Conservation (phyloP, 2,797 vertebrate genomes). For the Meda fulgida region DNA sequence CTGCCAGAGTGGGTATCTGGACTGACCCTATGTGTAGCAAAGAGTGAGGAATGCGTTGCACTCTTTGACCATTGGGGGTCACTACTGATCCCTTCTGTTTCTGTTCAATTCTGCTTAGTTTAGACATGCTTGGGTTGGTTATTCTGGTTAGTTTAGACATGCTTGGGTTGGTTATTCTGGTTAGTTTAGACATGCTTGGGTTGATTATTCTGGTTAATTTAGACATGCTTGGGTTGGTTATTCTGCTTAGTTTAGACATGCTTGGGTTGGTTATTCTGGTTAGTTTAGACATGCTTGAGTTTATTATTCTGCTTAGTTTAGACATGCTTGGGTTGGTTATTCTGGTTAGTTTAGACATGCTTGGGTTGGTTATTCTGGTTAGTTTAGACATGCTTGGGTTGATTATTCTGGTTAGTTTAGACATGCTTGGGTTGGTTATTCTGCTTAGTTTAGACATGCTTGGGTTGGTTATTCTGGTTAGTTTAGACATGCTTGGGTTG, state of each 20-base stretch:
- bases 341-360: not conserved
- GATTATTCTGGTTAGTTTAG: not conserved
- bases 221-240: not conserved
- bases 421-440: not conserved
- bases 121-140: too few relatives aligned
- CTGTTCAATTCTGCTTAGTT: too few relatives aligned
- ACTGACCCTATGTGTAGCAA: not conserved
- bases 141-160: not conserved
- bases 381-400: not conserved
- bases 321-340: not conserved
- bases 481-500: not conserved
- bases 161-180: not conserved
- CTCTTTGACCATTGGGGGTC: conserved; percentile 49
- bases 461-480: not conserved
- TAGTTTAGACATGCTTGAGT: not conserved
- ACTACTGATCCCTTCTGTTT: not conserved
- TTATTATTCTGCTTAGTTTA: not conserved
- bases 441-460: not conserved
- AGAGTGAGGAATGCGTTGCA: not conserved
- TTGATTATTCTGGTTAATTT: not conserved
- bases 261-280: not conserved
- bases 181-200: not conserved
- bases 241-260: not conserved
- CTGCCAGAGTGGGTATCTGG: not conserved
- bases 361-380: not conserved